Percentiles rank a stretch among this genome's conserved stretches.
Conservation (phyloP, 1,140 invertebrate genomes). For the Aphidius gifuensis region DNA sequence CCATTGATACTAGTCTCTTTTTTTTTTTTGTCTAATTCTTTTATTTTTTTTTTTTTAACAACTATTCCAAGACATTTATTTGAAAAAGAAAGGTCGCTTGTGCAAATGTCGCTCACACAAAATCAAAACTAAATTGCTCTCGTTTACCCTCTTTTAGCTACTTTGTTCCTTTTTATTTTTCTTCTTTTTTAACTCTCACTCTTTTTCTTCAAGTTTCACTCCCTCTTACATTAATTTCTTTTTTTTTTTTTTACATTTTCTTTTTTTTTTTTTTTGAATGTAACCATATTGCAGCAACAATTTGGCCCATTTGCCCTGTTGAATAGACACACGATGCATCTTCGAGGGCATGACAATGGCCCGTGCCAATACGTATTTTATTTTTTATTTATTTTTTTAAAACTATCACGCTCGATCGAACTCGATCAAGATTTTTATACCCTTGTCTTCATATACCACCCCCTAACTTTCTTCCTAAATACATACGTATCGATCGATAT, state of each 20-base stretch:
- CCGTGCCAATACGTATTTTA: constrained; percentile 19
- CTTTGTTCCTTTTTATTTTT: constrained; percentile 12
- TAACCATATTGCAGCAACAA: constrained; percentile 17
- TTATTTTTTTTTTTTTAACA: not conserved
- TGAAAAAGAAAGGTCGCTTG: constrained; percentile 16
- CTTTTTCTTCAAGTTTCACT: not conserved
- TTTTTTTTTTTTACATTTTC: constrained; percentile 25
- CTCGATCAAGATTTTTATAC: constrained; percentile 37
- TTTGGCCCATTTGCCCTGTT: constrained; percentile 4
- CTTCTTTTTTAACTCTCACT: too few relatives aligned
- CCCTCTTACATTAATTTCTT: constrained; percentile 13
- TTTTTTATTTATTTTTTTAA: constrained; percentile 13
- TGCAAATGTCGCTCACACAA: constrained; percentile 32
- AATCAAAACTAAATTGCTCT: constrained; percentile 33
- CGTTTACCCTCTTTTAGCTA: constrained; percentile 34
- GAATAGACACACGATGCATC: constrained; percentile 10
- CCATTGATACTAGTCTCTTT: not conserved
- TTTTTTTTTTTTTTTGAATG: not conserved
- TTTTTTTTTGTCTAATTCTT: not conserved
- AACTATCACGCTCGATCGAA: constrained; percentile 35
- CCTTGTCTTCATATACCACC: constrained; percentile 13
- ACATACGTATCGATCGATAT: constrained; percentile 10
- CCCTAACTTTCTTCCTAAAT: constrained; percentile 11
- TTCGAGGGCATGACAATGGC: constrained; percentile 31
- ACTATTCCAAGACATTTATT: not conserved